Percentiles rank a stretch among this genome's conserved stretches.
phyloP scores from a whole-genome alignment of 2,888 invertebrate genomes.

The Drosophila stalkeri region DNA sequence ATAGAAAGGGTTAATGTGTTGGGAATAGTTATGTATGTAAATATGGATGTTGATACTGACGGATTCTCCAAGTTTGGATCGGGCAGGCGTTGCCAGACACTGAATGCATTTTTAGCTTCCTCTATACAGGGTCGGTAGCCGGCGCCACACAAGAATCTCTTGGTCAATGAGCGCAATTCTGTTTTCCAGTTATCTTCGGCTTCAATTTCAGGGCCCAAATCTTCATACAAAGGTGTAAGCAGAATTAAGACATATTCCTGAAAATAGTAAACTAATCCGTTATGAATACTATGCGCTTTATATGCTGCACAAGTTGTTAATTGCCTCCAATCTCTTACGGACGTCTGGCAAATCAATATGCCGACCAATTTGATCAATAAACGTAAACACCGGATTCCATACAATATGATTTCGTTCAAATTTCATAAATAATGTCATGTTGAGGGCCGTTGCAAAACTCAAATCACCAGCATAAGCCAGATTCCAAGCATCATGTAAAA shows the following conservation, averaged over 20 bases:
- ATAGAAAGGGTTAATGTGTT: not conserved
- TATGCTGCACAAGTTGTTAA: conserved; percentile 25
- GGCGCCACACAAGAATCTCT: conserved; percentile 90
- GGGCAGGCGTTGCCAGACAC: conserved; percentile 90
- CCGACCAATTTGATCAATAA: conserved; percentile 92
- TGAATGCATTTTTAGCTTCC: conserved; percentile 90
- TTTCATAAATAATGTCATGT: conserved; percentile 92
- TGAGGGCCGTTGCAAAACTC: conserved; percentile 90
- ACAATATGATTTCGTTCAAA: conserved; percentile 91
- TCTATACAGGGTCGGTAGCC: conserved; percentile 92
- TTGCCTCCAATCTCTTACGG: conserved; percentile 90
- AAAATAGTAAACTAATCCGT: not conserved
- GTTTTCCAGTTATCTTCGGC: conserved; percentile 89
- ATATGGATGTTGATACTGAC: conserved; percentile 86
- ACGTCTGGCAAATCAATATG: conserved; percentile 89
- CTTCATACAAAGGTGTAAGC: conserved; percentile 90
- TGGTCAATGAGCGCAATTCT: conserved; percentile 89
- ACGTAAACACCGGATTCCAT: conserved; percentile 93
- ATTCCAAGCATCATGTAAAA: conserved; percentile 81
- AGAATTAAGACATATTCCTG: conserved; percentile 90
- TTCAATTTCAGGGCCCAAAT: conserved; percentile 87
- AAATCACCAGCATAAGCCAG: conserved; percentile 88
- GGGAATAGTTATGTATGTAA: too few species aligned
- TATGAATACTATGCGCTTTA: too few species aligned
- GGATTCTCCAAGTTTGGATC: conserved; percentile 92